Evolutionary conservation across 2,113 vertebrate species (phyloP).

Genomic region (Hippocampus comes): DNA sequence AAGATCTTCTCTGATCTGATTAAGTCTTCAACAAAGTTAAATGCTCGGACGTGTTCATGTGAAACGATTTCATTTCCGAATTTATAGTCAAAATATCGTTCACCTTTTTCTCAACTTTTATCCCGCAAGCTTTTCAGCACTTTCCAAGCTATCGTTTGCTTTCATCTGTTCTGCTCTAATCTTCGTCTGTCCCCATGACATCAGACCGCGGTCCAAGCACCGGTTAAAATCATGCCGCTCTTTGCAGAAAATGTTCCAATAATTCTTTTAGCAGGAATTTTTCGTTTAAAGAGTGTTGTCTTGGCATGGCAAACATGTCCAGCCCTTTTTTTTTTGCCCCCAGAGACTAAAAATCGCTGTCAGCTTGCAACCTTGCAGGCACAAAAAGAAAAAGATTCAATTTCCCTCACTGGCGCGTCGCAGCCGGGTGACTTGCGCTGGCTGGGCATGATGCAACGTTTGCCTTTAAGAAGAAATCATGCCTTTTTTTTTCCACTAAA

Average conservation of each 20-base stretch:
- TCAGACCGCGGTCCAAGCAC: not conserved
- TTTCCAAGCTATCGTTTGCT: not conserved
- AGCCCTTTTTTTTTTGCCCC: not conserved
- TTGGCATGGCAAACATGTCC: not conserved
- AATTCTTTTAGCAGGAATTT: conserved; percentile 9
- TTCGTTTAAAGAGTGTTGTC: not conserved
- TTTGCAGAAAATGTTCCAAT: conserved; percentile 4
- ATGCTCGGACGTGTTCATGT: not conserved
- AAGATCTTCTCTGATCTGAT: not conserved
- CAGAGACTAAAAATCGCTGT: not conserved
- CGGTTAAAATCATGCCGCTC: conserved; percentile 1
- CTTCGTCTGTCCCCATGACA: not conserved
- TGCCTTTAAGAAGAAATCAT: conserved; percentile 2
- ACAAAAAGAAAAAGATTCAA: not conserved
- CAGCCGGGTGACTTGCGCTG: not conserved
- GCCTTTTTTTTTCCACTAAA: conserved; percentile 8
- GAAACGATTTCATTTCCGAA: not conserved
- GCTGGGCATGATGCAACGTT: conserved; percentile 3
- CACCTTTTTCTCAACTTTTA: not conserved
- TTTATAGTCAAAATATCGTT: not conserved
- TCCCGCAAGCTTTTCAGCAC: not conserved
- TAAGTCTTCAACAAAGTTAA: not conserved
- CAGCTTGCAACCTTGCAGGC: not conserved
- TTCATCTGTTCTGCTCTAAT: not conserved
- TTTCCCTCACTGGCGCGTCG: not conserved